Conservation (phyloP, 2,113 vertebrate genomes). For the pig (Sus scrofa) region T2T-Sscrofa CM000827.6:111239501-111240000, state of each 20-base stretch:
- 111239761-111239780: background rate
- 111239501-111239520: background rate
- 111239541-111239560: background rate
- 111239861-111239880: background rate
- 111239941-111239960: fast-evolving
- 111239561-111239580: background rate
- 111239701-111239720: background rate
- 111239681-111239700: background rate
- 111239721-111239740: background rate
- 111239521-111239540: background rate
- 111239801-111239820: fast-evolving
- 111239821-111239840: background rate
- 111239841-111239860: too few species aligned
- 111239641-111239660: background rate
- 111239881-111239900: background rate
- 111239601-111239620: background rate
- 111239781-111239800: background rate
- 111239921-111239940: too few species aligned
- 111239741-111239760: background rate
- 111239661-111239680: background rate
- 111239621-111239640: fast-evolving
- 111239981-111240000: fast-evolving
- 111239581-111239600: background rate
- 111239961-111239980: fast-evolving
- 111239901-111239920: background rate